These are phyloP conservation scores for Porites evermanni DNA, from an alignment of 92 coral and sea anemone species.

Conservation along the genomic window DNA sequence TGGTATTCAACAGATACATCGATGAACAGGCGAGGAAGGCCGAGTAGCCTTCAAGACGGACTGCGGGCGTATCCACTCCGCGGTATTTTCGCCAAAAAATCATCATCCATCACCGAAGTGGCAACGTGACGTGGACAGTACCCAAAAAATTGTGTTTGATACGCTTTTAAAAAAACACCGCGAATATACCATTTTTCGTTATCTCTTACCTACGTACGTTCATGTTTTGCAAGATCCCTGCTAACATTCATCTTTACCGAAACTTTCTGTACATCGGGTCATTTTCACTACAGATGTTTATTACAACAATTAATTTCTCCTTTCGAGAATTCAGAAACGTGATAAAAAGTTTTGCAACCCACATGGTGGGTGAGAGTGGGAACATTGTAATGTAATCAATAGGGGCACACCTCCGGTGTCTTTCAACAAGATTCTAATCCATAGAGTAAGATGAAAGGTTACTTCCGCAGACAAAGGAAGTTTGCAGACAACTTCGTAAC, in stretches of 20 bases:
- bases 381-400: neutral
- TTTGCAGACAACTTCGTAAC: neutral
- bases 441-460: constrained; percentile 14
- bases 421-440: constrained; percentile 12
- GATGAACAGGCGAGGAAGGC: neutral
- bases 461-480: constrained; percentile 31
- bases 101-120: neutral
- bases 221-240: neutral
- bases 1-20: neutral
- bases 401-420: constrained; percentile 38
- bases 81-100: neutral
- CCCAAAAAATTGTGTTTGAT: too few species aligned
- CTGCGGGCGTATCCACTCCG: neutral
- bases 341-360: constrained; percentile 14
- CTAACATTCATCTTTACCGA: neutral
- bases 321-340: neutral
- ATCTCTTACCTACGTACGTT: neutral
- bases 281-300: neutral
- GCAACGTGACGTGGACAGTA: too few species aligned
- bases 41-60: neutral
- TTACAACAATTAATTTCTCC: neutral
- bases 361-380: neutral
- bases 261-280: neutral
- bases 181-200: neutral
- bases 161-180: too few species aligned